Conservation (phyloP, 2,113 vertebrate species). For the Vulpes ferrilata region DNA sequence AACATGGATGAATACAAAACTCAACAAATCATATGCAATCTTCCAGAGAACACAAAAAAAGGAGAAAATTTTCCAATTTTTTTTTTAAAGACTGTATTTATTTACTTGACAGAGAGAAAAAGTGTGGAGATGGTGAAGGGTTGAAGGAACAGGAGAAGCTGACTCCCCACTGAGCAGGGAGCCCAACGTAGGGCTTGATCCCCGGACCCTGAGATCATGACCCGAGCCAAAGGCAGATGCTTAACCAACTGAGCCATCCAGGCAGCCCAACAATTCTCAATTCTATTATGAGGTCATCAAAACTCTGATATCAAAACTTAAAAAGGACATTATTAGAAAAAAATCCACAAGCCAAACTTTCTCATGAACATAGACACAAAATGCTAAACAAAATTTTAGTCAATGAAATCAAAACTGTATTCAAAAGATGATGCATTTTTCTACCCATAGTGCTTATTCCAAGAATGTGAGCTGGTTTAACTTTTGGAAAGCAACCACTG, state of each 20-base stretch:
- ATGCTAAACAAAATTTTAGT: background rate
- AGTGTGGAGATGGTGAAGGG: no score
- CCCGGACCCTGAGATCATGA: background rate
- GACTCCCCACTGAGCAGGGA: background rate
- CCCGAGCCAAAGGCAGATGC: background rate
- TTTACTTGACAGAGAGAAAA: no score
- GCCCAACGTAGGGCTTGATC: background rate
- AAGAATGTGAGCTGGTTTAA: background rate
- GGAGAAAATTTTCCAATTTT: background rate
- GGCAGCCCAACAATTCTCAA: background rate
- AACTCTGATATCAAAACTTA: background rate
- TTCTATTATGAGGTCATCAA: background rate
- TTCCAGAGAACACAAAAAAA: conserved; percentile 3
- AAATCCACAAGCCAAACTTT: background rate
- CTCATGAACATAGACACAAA: background rate
- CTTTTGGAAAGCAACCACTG: background rate
- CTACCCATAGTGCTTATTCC: background rate
- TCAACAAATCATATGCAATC: background rate
- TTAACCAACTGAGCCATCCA: background rate
- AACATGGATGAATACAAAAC: background rate
- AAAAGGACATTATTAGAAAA: background rate
- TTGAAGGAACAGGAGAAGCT: no score
- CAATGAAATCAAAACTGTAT: background rate
- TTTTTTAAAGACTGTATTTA: background rate
- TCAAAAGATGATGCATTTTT: background rate